Conservation (phyloP, 2,113 vertebrate species). For the Cervus canadensis region DNA sequence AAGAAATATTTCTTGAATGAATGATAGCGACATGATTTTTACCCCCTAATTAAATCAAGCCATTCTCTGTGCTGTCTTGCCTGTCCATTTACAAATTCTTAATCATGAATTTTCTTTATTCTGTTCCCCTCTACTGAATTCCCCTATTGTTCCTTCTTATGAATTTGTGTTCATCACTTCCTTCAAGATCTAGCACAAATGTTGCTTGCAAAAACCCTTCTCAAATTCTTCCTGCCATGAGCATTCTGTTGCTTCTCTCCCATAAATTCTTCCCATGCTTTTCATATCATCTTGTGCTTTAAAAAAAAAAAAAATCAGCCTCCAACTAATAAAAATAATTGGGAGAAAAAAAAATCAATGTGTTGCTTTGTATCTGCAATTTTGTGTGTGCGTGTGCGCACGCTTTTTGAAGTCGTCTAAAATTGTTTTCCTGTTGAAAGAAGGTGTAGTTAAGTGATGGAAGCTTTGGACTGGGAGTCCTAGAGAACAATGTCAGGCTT, state of each 20-base stretch:
- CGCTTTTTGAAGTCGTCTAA: neutral
- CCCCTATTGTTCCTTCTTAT: neutral
- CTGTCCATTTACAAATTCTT: neutral
- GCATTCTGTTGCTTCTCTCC: neutral
- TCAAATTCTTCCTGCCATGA: neutral
- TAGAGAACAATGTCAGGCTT: neutral
- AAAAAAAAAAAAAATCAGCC: neutral
- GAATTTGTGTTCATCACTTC: neutral
- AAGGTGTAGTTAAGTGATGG: neutral
- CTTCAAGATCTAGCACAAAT: neutral
- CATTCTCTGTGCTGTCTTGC: neutral
- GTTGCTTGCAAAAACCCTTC: neutral
- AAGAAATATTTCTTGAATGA: neutral
- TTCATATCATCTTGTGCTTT: neutral
- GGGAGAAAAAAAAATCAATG: neutral
- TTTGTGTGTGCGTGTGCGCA: neutral
- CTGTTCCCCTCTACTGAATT: neutral
- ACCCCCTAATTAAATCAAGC: neutral
- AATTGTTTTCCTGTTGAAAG: neutral
- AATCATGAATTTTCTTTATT: neutral
- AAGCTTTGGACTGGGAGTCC: neutral
- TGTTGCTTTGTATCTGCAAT: neutral
- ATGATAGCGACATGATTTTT: neutral
- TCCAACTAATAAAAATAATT: no score
- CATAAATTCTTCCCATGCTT: neutral